These are phyloP conservation scores for Drosophila ficusphila DNA, from an alignment of 1,140 invertebrate genomes.

Conservation along the genomic window DNA sequence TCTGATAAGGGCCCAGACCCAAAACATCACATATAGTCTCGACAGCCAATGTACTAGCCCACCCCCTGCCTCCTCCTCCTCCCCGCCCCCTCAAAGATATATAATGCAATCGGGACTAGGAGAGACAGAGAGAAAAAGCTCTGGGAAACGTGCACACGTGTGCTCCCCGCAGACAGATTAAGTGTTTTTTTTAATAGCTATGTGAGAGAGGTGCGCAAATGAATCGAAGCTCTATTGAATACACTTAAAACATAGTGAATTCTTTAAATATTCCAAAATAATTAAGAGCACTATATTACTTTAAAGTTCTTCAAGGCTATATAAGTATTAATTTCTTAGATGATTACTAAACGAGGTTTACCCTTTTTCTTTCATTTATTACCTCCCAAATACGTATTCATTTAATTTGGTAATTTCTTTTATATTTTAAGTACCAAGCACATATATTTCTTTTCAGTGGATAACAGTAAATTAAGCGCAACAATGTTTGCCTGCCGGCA, in stretches of 20 bases:
- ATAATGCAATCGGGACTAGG: slow-evolving; percentile 24
- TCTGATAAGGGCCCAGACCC: slow-evolving; percentile 63
- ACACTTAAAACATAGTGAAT: neutral
- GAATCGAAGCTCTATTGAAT: slow-evolving; percentile 14
- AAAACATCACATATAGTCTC: slow-evolving; percentile 45
- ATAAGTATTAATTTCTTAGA: no score
- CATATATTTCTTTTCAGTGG: slow-evolving; percentile 13
- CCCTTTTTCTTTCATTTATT: no score
- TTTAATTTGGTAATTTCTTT: no score
- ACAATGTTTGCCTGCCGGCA: slow-evolving; percentile 60
- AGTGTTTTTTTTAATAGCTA: slow-evolving; percentile 24
- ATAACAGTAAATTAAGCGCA: slow-evolving; percentile 77
- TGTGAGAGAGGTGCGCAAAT: slow-evolving; percentile 16
- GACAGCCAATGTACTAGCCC: slow-evolving; percentile 3
- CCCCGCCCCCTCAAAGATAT: slow-evolving; percentile 4
- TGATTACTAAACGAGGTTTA: no score
- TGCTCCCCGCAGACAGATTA: slow-evolving; percentile 28
- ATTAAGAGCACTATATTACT: no score
- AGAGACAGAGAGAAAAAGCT: slow-evolving; percentile 15
- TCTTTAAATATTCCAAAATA: neutral
- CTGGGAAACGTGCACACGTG: slow-evolving; percentile 49
- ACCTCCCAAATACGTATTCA: no score
- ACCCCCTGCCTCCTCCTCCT: neutral
- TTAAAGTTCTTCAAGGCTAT: no score
- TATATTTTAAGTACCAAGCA: no score